A percentile compares a stretch with the other conserved stretches of the same genome.
phyloP scores from a whole-genome alignment of 2,797 vertebrate genomes.

The Bradypodion pumilum region DNA sequence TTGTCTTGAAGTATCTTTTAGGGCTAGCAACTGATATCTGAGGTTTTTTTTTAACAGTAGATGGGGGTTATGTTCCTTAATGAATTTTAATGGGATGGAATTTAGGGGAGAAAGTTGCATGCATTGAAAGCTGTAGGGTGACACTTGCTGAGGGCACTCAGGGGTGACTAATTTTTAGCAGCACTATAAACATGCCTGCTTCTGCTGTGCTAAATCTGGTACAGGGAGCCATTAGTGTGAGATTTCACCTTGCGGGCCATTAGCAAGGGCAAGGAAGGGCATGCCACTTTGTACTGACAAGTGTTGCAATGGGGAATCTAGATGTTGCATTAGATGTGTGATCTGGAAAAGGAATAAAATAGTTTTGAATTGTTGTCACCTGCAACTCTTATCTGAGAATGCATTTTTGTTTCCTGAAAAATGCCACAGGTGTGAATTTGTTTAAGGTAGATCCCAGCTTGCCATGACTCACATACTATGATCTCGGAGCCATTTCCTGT shows the following conservation, averaged over 20 bases:
- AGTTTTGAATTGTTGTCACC: background rate
- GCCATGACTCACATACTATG: too few relatives aligned
- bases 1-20: constrained; percentile 8
- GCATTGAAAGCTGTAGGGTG: background rate
- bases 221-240: constrained; percentile 21
- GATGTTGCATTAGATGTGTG: background rate
- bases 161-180: constrained; percentile 26
- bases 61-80: background rate
- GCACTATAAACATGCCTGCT: background rate
- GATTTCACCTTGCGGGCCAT: constrained; percentile 17
- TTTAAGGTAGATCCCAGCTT: too few relatives aligned
- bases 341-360: constrained; percentile 5
- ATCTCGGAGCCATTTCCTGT: too few relatives aligned
- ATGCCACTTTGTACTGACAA: background rate
- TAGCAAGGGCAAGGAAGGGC: background rate
- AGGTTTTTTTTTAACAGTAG: too few relatives aligned
- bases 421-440: too few relatives aligned
- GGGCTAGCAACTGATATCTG: constrained; percentile 11
- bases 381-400: too few relatives aligned
- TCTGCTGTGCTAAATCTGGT: constrained; percentile 19
- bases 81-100: constrained; percentile 21
- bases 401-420: too few relatives aligned
- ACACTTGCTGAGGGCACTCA: constrained; percentile 10
- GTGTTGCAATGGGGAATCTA: background rate
- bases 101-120: constrained; percentile 27